A percentile compares a stretch with the other conserved stretches of the same genome.
Conservation (phyloP, 2,888 invertebrate genomes). For the Didymodactylos carnosus region DNA sequence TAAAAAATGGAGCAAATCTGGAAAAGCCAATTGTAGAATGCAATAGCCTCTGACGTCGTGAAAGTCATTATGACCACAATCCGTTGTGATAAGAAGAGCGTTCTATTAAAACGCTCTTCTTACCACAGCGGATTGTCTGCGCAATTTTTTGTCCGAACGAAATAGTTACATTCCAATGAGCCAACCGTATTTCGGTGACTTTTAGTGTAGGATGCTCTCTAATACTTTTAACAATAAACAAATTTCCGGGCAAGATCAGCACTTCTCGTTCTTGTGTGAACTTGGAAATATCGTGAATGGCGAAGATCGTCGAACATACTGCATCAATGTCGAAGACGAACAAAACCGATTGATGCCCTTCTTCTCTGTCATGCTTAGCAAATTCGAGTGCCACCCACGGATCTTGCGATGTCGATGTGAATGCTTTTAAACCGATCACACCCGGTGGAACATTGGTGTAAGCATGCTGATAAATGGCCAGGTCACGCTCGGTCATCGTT, state of each 20-base stretch:
- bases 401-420: not conserved
- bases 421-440: not conserved
- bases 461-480: not conserved
- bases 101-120: not conserved
- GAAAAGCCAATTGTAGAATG: too few relatives aligned
- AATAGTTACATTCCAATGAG: not conserved
- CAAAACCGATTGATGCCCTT: not conserved
- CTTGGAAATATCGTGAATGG: not conserved
- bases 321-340: not conserved
- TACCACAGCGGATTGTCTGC: not conserved
- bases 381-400: not conserved
- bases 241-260: not conserved
- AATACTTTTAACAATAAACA: not conserved
- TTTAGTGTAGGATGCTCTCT: not conserved
- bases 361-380: not conserved
- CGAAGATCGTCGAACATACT: not conserved
- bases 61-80: not conserved
- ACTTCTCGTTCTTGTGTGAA: not conserved
- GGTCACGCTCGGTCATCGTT: not conserved
- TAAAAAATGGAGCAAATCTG: too few relatives aligned
- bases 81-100: not conserved
- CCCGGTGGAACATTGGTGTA: not conserved
- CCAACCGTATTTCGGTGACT: not conserved
- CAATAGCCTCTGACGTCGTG: too few relatives aligned
- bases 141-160: not conserved